These are phyloP conservation scores for Cololabis saira DNA, from an alignment of 2,113 vertebrate species.

Conservation along the genomic window DNA sequence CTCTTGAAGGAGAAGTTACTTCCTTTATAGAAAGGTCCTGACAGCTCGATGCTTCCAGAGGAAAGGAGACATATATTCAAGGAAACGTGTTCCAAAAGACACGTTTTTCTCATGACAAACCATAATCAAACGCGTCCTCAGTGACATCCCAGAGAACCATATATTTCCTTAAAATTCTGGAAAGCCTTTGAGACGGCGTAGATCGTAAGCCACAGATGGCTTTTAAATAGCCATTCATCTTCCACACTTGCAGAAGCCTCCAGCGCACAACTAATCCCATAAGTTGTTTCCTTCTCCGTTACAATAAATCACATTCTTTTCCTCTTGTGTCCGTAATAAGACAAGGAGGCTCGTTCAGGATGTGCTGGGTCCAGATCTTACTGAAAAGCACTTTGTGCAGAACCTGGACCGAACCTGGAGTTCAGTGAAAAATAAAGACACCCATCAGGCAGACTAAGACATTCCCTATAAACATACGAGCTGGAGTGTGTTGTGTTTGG, in stretches of 20 bases:
- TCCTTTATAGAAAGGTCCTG: too few species aligned
- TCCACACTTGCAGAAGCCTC: constrained; percentile 32
- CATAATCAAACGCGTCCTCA: constrained; percentile 4
- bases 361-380: constrained; percentile 14
- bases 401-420: constrained; percentile 5
- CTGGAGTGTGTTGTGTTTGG: constrained; percentile 49
- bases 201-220: constrained; percentile 27
- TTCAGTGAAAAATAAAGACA: constrained; percentile 10
- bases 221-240: constrained; percentile 44
- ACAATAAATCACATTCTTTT: constrained; percentile 32
- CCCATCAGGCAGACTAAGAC: constrained; percentile 20
- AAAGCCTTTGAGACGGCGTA: constrained; percentile 16
- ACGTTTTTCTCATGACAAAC: background rate
- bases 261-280: constrained; percentile 37
- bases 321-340: constrained; percentile 10
- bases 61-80: too few species aligned
- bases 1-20: too few species aligned
- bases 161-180: constrained; percentile 13
- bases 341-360: constrained; percentile 21
- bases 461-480: constrained; percentile 43
- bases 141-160: constrained; percentile 1
- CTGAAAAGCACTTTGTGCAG: constrained; percentile 42
- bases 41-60: too few species aligned
- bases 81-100: background rate
- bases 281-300: constrained; percentile 34